Base-by-base conservation (phyloP, 2,113 vertebrate species). In the Rallus limicola region DNA sequence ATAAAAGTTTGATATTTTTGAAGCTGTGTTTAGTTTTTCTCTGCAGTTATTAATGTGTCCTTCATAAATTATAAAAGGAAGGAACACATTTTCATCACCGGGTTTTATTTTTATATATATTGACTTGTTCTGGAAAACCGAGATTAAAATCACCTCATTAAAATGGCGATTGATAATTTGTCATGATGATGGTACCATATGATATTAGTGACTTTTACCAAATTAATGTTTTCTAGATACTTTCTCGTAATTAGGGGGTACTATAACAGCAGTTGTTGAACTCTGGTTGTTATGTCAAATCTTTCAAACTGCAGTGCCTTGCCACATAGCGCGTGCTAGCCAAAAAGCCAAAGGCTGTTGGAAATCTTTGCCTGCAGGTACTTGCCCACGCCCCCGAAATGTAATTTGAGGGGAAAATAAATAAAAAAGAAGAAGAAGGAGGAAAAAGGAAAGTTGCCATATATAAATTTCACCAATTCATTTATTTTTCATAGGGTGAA, bases 91-190 rank as follows among this genome's bases (percentile, higher is more conserved):
- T 92, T 78, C 55, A 46, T 55, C 75, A 36, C 55, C 4, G 11
- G 71, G 15, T 90, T 90, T 92, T 74, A 28, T 77, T 92, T 92
- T 84, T 86, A 16, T 81, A 36, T 42, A 13, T 76, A 67, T 88
- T 24, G 56, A 65, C 24, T 92, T 89, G 76, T 78, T 90, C 89
- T 82, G 83, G 78, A 76, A 95, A 86, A 89, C 5, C 6, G 2
- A 40, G 29, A 82, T 94, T 74, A 90, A 93, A 92, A 82, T 95
- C 62, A 88, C 76, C 70, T 86, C 68, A 89, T 92, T 92, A 92
- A 96, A 96, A 82, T 84, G 31, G 53, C 82, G 78, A 80, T 91
- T 93, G 78, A 92, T 93, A 36, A 86, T 97, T 95, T 93, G 64
- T 94, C 83, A 52, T 89, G 44, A 40, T 91, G 96, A 82, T 74